Conservation (phyloP, 1,140 invertebrate genomes). For the Caenorhabditis latens region DNA sequence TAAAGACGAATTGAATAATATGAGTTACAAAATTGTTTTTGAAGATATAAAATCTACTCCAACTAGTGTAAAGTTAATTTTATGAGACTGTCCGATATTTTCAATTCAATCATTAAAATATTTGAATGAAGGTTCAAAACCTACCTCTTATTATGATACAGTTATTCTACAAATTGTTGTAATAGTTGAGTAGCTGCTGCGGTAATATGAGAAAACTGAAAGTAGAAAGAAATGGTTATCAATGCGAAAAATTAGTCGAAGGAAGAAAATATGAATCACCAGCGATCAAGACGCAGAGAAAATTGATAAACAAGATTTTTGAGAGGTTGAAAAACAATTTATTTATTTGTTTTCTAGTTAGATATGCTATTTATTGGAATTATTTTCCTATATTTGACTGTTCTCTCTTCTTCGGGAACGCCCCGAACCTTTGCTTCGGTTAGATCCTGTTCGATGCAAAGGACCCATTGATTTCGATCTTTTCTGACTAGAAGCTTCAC, state of each 20-base stretch:
- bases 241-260: background rate
- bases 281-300: constrained; percentile 56
- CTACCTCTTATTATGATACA: background rate
- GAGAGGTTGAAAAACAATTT: constrained; percentile 10
- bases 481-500: constrained; percentile 65
- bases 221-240: background rate
- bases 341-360: constrained; percentile 43
- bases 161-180: constrained; percentile 1
- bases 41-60: no score
- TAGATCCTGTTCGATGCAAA: constrained; percentile 63
- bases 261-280: constrained; percentile 33
- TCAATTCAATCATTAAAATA: background rate
- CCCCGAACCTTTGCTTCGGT: constrained; percentile 57
- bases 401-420: constrained; percentile 63
- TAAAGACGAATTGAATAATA: no score
- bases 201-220: constrained; percentile 12
- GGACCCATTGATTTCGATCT: constrained; percentile 70
- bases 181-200: background rate
- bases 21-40: no score
- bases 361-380: background rate
- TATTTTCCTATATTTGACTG: constrained; percentile 58
- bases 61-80: background rate
- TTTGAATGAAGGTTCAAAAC: background rate
- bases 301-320: constrained; percentile 19
- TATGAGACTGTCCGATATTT: no score